phyloP scores from a whole-genome alignment of 2,797 vertebrate species.

The Tiaroga cobitis region DNA sequence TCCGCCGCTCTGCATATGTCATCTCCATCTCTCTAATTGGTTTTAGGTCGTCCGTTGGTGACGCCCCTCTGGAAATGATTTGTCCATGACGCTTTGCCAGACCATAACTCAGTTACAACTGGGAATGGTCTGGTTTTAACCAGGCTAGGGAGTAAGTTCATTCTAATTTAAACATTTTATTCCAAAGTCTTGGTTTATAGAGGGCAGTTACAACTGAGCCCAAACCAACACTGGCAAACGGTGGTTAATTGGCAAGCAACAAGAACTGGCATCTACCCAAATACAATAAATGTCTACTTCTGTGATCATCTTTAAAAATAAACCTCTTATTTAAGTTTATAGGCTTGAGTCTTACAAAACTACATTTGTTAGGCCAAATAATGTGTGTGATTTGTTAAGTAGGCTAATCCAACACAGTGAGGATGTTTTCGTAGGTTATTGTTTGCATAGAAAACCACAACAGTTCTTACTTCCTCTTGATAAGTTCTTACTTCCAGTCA shows the following conservation, averaged over 20 bases:
- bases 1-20: too few species aligned
- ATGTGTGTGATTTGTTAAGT: neutral
- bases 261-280: neutral
- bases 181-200: neutral
- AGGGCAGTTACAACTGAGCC: neutral
- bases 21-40: too few species aligned
- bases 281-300: neutral
- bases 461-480: neutral
- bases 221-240: neutral
- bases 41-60: too few species aligned
- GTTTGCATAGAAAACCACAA: neutral
- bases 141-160: too few species aligned
- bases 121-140: too few species aligned
- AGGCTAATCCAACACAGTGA: neutral
- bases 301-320: neutral
- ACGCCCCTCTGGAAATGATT: too few species aligned
- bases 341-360: neutral
- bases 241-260: neutral
- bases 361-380: neutral
- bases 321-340: neutral
- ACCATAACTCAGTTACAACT: too few species aligned
- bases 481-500: neutral
- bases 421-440: neutral
- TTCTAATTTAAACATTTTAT: neutral
- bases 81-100: too few species aligned